These are phyloP conservation scores for Linnaemya vulpina DNA, from an alignment of 2,888 invertebrate species.

Conservation along the genomic window DNA sequence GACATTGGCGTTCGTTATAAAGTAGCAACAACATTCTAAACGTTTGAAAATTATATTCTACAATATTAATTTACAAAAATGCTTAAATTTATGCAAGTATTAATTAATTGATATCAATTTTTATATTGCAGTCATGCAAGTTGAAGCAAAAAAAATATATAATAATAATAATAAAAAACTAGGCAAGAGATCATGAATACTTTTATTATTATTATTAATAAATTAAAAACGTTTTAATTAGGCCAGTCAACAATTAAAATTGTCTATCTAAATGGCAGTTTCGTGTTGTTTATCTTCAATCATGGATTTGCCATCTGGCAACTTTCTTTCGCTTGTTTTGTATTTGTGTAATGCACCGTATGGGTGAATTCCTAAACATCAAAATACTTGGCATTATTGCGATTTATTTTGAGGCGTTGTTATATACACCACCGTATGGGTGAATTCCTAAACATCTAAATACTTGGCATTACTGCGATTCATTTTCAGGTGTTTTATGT, in stretches of 20 bases:
- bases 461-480: too few relatives aligned
- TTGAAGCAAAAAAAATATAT: background rate
- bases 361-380: too few relatives aligned
- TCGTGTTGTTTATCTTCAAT: background rate
- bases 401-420: too few relatives aligned
- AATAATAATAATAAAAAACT: too few relatives aligned
- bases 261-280: background rate
- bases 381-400: too few relatives aligned
- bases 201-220: background rate
- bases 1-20: conserved; percentile 53
- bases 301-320: background rate
- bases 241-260: conserved; percentile 12
- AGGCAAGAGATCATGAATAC: background rate
- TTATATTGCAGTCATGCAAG: conserved; percentile 4
- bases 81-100: conserved; percentile 40
- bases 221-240: conserved; percentile 26
- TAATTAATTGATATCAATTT: conserved; percentile 35
- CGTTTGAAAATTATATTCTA: conserved; percentile 15
- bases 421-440: too few relatives aligned
- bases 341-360: too few relatives aligned
- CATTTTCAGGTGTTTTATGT: too few relatives aligned
- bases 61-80: conserved; percentile 43
- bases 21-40: conserved; percentile 39
- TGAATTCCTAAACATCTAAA: too few relatives aligned
- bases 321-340: background rate